Percentiles rank a stretch among this genome's conserved stretches.
Evolutionary conservation across 2,888 invertebrate species (phyloP).

Genomic region (Epinotia brunnichana): DNA sequence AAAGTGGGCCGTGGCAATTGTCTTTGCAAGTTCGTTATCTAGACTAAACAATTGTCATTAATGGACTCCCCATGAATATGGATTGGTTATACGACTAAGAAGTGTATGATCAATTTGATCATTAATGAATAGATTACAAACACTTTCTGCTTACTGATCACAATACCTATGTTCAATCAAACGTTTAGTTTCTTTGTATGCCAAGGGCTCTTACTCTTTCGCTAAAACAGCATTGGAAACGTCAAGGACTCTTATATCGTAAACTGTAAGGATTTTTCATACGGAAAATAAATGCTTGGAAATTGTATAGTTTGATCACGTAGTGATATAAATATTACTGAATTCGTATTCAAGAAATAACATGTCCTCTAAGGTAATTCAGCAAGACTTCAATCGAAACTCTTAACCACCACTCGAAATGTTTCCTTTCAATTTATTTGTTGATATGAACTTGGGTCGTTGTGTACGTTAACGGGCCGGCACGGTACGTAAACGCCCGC

Average conservation of each 20-base stretch:
- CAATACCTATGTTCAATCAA: no score
- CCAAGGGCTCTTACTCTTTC: not conserved
- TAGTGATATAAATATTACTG: not conserved
- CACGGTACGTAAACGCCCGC: constrained; percentile 8
- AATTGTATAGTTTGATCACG: not conserved
- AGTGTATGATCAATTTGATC: no score
- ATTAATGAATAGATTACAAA: no score
- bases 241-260: not conserved
- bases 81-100: not conserved
- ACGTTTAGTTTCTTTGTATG: not conserved
- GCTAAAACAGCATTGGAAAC: not conserved
- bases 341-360: not conserved
- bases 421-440: constrained; percentile 16
- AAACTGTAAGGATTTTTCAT: no score
- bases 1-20: no score
- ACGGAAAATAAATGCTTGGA: no score
- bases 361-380: not conserved
- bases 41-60: not conserved
- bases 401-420: constrained; percentile 4
- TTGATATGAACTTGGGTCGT: not conserved
- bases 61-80: not conserved
- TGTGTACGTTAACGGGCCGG: constrained; percentile 6
- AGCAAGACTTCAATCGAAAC: not conserved
- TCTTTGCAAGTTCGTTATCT: no score
- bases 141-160: no score